Base-by-base conservation (phyloP, 2,113 vertebrate genomes). In the Entomyzon cyanotis region DNA sequence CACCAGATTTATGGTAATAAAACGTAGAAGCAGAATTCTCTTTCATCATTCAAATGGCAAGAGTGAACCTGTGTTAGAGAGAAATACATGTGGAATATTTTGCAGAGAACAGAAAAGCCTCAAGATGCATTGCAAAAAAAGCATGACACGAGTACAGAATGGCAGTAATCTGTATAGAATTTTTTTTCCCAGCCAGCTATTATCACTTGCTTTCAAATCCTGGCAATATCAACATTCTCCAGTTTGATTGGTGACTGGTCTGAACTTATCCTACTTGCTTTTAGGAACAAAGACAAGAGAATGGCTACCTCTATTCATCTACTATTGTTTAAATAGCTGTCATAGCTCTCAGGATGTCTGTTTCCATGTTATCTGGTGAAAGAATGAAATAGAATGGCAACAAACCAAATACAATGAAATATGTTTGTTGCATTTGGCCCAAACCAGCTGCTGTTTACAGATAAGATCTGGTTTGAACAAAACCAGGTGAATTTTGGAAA, bases 311-410 rank as follows among this genome's bases (percentile, higher is more conserved):
- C 87, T 58, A 56, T 94, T 84, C 68, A 93, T 93, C 90, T 87
- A 23, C 90, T 96, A 90, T 74, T 95, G 84, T 95, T 93, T 96
- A 94, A 95, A 95, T 95, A 92, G 90, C 94, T 94, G 90, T 95
- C 93, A 92, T 78, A 83, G 85, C 85, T 88, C 93, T 71, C 79
- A 93, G 87, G 75, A 91, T 95, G 84, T 94, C 76, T 96, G 79
- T 90, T 95, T 92, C 75, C 64, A 68, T 74, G 87, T 91, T 97
- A 96, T 93, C 90, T 95, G 35, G 78, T 70, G 87, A 74, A 92
- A 90, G 85, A 83, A 80, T 82, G 89, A 95, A 95, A 95, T 50
- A 90, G 50, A 94, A 95, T 93, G 89, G 74, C 90, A 95, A 65
- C 63, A 95, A 91, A 94, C 81, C 87, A 95, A 96, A 93, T 69